Percentiles rank a stretch among this genome's conserved stretches.
phyloP scores from a whole-genome alignment of 2,113 vertebrate genomes.

The Nycticebus coucang region DNA sequence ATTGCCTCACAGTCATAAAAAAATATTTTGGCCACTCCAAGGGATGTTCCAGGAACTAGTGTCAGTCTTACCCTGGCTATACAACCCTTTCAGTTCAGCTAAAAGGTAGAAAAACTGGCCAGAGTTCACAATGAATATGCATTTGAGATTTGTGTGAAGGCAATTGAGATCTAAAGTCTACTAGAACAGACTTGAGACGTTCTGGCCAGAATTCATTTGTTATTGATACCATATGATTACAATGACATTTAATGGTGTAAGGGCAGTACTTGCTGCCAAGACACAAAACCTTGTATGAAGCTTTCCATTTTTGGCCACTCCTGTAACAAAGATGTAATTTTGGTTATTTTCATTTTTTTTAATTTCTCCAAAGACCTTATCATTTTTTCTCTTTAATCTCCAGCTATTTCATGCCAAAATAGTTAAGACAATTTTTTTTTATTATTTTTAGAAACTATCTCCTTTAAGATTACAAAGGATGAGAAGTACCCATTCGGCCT shows the following conservation, averaged over 20 bases:
- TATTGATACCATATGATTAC: constrained; percentile 78
- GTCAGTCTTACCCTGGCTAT: constrained; percentile 60
- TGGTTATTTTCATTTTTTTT: constrained; percentile 64
- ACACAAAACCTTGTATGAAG: constrained; percentile 35
- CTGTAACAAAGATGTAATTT: constrained; percentile 65
- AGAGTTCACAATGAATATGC: constrained; percentile 48
- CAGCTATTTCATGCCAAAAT: constrained; percentile 48
- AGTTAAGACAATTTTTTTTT: not conserved
- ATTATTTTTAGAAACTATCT: not conserved
- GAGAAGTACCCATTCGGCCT: not conserved
- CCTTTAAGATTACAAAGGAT: constrained; percentile 30
- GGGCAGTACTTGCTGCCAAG: constrained; percentile 64
- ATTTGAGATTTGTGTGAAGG: constrained; percentile 60
- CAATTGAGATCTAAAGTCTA: constrained; percentile 47
- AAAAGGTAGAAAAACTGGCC: constrained; percentile 66
- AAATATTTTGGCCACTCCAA: constrained; percentile 68
- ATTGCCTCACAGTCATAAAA: constrained; percentile 71
- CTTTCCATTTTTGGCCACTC: constrained; percentile 47
- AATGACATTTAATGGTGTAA: constrained; percentile 61
- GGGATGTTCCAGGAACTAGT: constrained; percentile 64
- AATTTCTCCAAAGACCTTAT: constrained; percentile 17
- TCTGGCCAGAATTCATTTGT: constrained; percentile 56
- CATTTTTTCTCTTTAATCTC: constrained; percentile 13
- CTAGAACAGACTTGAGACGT: constrained; percentile 28
- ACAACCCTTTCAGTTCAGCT: constrained; percentile 60